Evolutionary conservation across 1,140 invertebrate genomes (phyloP).

Genomic region (Drosophila mauritiana): DNA sequence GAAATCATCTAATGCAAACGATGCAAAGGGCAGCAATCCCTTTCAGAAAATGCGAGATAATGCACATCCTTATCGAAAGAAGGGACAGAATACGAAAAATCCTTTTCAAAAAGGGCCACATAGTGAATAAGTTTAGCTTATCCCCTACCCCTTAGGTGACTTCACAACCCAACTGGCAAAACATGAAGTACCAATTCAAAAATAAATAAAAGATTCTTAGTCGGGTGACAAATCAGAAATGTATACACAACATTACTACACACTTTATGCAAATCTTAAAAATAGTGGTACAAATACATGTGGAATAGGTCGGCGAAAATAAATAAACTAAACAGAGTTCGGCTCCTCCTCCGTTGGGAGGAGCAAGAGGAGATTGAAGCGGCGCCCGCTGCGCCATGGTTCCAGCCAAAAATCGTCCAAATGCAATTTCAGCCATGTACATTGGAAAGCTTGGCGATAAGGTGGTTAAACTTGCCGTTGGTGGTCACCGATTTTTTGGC

Average conservation of each 20-base stretch:
- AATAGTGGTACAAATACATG: constrained; percentile 70
- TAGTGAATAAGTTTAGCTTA: background rate
- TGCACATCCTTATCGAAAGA: background rate
- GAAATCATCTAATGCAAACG: background rate
- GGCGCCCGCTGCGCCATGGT: constrained; percentile 18
- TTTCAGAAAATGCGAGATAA: background rate
- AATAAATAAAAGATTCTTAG: constrained; percentile 4
- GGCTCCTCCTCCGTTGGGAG: constrained; percentile 1
- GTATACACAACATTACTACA: constrained; percentile 80
- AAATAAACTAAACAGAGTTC: constrained; percentile 74
- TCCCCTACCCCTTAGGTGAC: too few species aligned
- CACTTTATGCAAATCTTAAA: constrained; percentile 77
- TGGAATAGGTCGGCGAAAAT: constrained; percentile 68
- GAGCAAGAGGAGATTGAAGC: constrained; percentile 34
- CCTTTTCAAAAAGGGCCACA: background rate
- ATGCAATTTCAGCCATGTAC: constrained; percentile 54
- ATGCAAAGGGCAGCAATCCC: background rate
- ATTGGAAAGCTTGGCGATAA: constrained; percentile 70
- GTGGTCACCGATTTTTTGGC: constrained; percentile 59
- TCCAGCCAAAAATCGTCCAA: constrained; percentile 11
- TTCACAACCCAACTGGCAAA: too few species aligned
- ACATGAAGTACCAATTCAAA: too few species aligned
- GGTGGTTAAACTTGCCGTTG: constrained; percentile 71
- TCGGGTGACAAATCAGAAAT: constrained; percentile 65
- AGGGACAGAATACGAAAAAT: background rate